Evolutionary conservation across 2,113 vertebrate genomes (phyloP), one percentile per base, ranked within the genome.

Genomic region (Misgurnus anguillicaudatus): DNA sequence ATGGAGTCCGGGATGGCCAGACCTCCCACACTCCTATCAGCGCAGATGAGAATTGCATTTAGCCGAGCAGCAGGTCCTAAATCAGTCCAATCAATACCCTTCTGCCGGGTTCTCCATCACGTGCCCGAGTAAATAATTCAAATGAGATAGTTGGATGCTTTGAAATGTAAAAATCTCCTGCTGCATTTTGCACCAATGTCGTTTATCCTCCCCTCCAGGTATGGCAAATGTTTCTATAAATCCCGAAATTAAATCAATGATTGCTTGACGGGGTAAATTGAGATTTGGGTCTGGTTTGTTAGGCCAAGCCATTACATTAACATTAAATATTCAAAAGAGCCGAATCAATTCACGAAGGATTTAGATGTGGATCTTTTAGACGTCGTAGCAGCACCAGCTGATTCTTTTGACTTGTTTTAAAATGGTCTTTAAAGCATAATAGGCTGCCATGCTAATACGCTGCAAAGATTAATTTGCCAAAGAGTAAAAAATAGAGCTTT

Each of bases 81-180:
- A 91, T 90, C 90, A 89, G 78, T 68, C 67, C 79, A 79, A 91
- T 92, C 92, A 87, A 92, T 92, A 87, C 72, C 75, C 82, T 76
- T 79, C 89, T 88, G 86, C 80, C 19, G 77, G 88, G 88, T 88
- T 82, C 86, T 87, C 85, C 79, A 87, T 91, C 90, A 88, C 88
- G 88, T 82, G 79, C 80, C 85, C 78, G 72, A 87, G 88, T 90
- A 91, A 92, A 89, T 92, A 89, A 92, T 92, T 93, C 88, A 92
- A 89, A 90, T 88, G 82, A 89, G 85, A 90, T 71, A 85, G 87
- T 89, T 88, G 88, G 90, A 85, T 85, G 80, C 87, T 57, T 83
- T 82, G 84, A 83, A 88, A 88, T 89, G 86, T 91, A 85, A 87
- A 89, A 86, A 82, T 80, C 80, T 85, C 65, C 63, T 86, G 84